phyloP scores from a whole-genome alignment of 2,888 invertebrate genomes.

The Nomada goodeniana region DNA sequence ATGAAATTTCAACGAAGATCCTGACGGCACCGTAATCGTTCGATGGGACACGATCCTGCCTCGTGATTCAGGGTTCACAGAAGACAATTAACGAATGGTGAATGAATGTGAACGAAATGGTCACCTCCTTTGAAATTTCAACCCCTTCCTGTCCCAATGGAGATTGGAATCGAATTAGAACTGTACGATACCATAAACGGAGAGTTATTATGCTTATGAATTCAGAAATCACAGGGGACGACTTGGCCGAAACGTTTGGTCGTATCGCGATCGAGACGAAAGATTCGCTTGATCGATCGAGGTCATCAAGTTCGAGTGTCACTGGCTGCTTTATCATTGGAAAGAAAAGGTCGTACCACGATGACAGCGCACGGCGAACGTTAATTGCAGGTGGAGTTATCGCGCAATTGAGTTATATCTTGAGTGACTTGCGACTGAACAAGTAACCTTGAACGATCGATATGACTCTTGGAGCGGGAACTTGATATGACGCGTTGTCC shows the following conservation, averaged over 20 bases:
- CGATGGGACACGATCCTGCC: slow-evolving; percentile 1
- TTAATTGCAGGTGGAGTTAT: too few species aligned
- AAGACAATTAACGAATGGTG: slow-evolving; percentile 1
- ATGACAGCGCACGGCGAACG: too few species aligned
- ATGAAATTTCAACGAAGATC: slow-evolving; percentile 83
- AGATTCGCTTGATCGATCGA: neutral
- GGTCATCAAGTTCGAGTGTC: neutral
- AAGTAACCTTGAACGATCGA: neutral
- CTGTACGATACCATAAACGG: slow-evolving; percentile 8
- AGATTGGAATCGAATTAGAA: slow-evolving; percentile 16
- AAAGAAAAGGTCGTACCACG: neutral
- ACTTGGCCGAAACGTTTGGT: neutral
- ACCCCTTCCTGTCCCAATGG: neutral
- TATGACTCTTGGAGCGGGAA: too few species aligned
- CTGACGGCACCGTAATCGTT: slow-evolving; percentile 20
- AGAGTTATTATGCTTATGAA: neutral
- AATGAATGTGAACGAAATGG: neutral
- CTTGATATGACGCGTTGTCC: neutral
- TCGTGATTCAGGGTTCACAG: slow-evolving; percentile 10
- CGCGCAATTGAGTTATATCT: neutral
- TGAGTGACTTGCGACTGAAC: neutral
- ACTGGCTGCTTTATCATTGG: neutral
- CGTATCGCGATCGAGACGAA: neutral
- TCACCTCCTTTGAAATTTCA: neutral
- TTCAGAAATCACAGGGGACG: neutral